Conservation (phyloP, 1,140 invertebrate genomes). For the Zophobas atratus region DNA sequence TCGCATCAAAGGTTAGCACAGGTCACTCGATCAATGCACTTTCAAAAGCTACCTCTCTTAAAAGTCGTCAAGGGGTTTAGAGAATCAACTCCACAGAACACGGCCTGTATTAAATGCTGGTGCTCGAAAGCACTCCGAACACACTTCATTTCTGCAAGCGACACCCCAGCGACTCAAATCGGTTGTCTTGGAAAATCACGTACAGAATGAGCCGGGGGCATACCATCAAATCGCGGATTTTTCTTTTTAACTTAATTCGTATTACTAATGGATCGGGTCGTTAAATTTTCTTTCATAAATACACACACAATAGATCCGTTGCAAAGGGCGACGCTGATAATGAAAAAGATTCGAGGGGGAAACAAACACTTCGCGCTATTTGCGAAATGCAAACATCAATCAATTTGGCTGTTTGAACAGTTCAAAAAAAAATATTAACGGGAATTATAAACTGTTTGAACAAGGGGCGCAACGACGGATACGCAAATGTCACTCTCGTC, state of each 20-base stretch:
- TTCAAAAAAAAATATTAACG: too few relatives aligned
- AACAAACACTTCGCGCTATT: not conserved
- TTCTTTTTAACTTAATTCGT: conserved; percentile 9
- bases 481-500: too few relatives aligned
- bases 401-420: not conserved
- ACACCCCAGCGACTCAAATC: conserved; percentile 28
- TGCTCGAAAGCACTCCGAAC: conserved; percentile 14
- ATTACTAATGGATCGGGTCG: not conserved
- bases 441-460: too few relatives aligned
- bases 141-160: conserved; percentile 37
- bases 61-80: conserved; percentile 14
- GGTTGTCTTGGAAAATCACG: not conserved
- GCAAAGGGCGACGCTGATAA: not conserved
- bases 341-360: not conserved
- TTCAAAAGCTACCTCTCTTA: conserved; percentile 10
- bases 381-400: not conserved
- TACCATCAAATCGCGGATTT: not conserved
- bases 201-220: not conserved
- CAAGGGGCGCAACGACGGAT: too few relatives aligned
- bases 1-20: not conserved
- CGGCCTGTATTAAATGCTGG: conserved; percentile 24
- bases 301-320: not conserved
- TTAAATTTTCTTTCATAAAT: not conserved
- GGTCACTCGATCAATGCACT: conserved; percentile 13
- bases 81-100: not conserved